Percentiles rank a stretch among this genome's conserved stretches.
Evolutionary conservation across 2,797 vertebrate genomes (phyloP).

Genomic region (Yasuhikotakia modesta): DNA sequence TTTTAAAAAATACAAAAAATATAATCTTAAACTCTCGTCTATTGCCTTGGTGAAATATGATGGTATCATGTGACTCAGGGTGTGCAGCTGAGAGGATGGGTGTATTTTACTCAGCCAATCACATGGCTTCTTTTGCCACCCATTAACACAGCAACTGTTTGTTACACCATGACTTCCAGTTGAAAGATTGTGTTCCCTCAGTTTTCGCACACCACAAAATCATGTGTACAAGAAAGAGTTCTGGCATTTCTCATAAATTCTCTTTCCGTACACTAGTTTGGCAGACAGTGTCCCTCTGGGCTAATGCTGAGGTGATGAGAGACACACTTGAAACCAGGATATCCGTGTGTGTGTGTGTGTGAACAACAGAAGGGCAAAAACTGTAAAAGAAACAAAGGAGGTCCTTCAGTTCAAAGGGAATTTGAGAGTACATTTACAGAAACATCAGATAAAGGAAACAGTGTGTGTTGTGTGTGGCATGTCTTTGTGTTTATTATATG

Average conservation of each 20-base stretch:
- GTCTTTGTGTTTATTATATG: neutral
- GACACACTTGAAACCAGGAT: neutral
- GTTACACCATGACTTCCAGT: conserved; percentile 46
- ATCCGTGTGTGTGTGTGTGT: neutral
- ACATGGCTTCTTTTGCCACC: conserved; percentile 47
- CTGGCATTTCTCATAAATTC: neutral
- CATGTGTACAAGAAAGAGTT: neutral
- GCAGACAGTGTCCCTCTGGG: neutral
- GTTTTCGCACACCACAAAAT: neutral
- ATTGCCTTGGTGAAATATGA: conserved; percentile 9
- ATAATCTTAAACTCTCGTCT: neutral
- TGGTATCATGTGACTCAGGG: conserved; percentile 61
- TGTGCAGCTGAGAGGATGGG: conserved; percentile 55
- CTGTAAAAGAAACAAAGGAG: neutral
- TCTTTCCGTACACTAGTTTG: conserved; percentile 3
- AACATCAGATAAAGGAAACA: neutral
- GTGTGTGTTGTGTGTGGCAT: neutral
- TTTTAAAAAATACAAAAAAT: neutral
- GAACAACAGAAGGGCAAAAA: neutral
- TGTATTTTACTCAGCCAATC: conserved; percentile 71
- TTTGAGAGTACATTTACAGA: neutral
- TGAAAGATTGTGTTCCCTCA: conserved; percentile 59
- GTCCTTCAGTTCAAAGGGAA: neutral
- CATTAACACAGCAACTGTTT: conserved; percentile 49
- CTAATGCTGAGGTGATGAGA: neutral